A percentile compares a stretch with the other conserved stretches of the same genome.
Conservation (phyloP, 2,888 invertebrate species). For the Drosophila imparisetae region DNA sequence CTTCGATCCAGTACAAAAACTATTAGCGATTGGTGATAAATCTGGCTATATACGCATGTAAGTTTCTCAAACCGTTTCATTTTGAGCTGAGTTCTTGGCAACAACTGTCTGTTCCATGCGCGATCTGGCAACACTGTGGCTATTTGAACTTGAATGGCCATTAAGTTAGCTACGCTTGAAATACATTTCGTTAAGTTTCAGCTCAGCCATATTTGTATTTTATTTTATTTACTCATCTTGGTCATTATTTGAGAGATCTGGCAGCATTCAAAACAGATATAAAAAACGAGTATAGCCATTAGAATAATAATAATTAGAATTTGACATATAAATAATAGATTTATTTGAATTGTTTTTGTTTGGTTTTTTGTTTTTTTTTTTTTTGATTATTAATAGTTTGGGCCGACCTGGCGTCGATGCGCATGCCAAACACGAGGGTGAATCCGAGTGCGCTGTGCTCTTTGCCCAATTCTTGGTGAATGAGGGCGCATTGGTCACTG, state of each 20-base stretch:
- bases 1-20: constrained; percentile 98
- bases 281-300: neutral
- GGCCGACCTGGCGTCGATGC: constrained; percentile 99
- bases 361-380: neutral
- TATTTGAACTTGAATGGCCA: no score
- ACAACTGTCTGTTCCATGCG: no score
- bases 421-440: constrained; percentile 93
- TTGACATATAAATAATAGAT: neutral
- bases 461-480: constrained; percentile 98
- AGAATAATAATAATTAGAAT: neutral
- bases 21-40: constrained; percentile 98
- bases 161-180: no score
- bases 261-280: neutral
- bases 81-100: neutral
- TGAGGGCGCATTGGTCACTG: constrained; percentile 98
- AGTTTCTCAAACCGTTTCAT: constrained; percentile 83
- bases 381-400: constrained; percentile 87
- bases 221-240: no score
- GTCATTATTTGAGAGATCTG: neutral
- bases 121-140: constrained; percentile 4
- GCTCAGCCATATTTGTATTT: no score
- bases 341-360: neutral
- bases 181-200: no score
- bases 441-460: constrained; percentile 87
- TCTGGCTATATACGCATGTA: constrained; percentile 98